Evolutionary conservation across 2,113 vertebrate species (phyloP).

Genomic region (Albula glossodonta): DNA sequence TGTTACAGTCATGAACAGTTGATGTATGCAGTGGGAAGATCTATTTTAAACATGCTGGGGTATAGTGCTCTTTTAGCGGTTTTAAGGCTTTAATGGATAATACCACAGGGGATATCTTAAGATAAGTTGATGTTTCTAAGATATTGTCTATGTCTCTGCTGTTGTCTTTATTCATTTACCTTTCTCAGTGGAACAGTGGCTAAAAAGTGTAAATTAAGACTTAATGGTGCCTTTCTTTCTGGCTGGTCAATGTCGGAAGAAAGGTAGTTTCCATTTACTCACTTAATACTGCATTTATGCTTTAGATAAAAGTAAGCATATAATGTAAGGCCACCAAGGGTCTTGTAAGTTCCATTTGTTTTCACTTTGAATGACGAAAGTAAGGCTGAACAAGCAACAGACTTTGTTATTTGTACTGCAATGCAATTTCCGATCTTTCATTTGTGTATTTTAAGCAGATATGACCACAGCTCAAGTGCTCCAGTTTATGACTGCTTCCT

Average conservation of each 20-base stretch:
- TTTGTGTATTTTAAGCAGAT: slow-evolving; percentile 17
- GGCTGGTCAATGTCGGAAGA: not conserved
- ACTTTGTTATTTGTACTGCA: not conserved
- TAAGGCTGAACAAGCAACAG: not conserved
- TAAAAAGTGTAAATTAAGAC: not conserved
- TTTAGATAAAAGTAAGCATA: not conserved
- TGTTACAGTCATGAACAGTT: not conserved
- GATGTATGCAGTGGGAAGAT: not conserved
- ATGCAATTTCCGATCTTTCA: not conserved
- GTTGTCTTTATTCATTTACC: not conserved
- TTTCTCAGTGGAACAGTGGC: not conserved
- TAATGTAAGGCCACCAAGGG: not conserved
- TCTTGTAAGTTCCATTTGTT: not conserved
- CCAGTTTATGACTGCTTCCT: not conserved
- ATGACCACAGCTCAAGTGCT: not conserved
- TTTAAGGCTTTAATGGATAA: not conserved
- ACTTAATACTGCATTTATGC: too few species aligned
- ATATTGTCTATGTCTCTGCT: not conserved
- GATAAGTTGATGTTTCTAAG: not conserved
- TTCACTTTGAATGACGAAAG: slow-evolving; percentile 12
- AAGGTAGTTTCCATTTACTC: not conserved
- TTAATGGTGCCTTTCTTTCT: not conserved
- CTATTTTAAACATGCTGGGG: not conserved
- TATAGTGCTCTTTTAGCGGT: not conserved
- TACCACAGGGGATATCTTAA: not conserved